Conservation (phyloP, 2,113 vertebrate genomes). For the Choloepus hoffmanni region DNA sequence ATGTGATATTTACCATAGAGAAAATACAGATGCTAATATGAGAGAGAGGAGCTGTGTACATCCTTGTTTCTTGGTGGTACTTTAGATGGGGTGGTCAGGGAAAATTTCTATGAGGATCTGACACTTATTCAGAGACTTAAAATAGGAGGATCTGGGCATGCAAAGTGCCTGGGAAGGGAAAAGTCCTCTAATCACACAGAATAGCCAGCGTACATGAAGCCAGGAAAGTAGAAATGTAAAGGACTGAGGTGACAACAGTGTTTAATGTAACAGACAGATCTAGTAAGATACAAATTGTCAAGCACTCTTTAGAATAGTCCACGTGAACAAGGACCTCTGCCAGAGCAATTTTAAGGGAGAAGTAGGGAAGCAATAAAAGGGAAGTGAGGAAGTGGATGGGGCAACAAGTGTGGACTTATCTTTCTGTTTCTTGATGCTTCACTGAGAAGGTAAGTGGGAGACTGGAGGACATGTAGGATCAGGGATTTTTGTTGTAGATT, state of each 20-base stretch:
- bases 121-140: neutral
- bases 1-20: neutral
- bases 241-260: fast-evolving
- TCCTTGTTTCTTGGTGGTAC: neutral
- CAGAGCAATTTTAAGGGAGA: neutral
- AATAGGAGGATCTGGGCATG: neutral
- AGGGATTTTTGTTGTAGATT: neutral
- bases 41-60: too few relatives aligned
- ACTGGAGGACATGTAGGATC: neutral
- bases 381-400: neutral
- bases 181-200: neutral
- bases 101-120: neutral
- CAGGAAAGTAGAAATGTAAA: neutral
- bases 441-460: neutral
- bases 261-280: neutral
- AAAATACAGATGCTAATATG: neutral
- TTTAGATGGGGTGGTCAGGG: neutral
- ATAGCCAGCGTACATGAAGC: neutral
- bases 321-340: neutral
- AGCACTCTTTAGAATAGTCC: neutral
- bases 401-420: neutral
- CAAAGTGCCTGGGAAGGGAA: neutral
- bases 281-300: neutral
- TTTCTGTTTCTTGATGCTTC: neutral
- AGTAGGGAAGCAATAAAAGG: neutral